phyloP scores from a whole-genome alignment of 2,113 vertebrate species.

The Herpailurus yagouaroundi region DNA sequence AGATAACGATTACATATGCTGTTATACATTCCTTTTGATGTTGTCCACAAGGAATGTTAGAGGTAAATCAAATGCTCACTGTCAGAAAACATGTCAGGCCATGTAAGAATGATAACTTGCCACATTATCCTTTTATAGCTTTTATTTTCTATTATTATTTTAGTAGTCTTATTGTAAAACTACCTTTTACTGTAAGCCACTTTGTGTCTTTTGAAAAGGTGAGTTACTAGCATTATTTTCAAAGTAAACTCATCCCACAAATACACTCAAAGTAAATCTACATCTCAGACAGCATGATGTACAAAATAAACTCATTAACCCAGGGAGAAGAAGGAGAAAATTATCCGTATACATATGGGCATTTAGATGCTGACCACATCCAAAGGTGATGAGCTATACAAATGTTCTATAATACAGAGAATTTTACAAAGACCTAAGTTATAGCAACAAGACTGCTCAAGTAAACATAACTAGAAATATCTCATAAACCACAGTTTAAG shows the following conservation, averaged over 20 bases:
- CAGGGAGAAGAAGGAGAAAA: background rate
- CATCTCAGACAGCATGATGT: background rate
- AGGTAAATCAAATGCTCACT: background rate
- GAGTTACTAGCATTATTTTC: background rate
- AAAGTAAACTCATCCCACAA: background rate
- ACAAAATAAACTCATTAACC: background rate
- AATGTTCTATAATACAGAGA: background rate
- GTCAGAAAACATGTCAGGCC: background rate
- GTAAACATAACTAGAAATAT: slow-evolving; percentile 58
- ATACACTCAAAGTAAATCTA: background rate
- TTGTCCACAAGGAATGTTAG: background rate
- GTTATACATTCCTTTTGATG: background rate
- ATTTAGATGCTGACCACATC: background rate
- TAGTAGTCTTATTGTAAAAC: background rate
- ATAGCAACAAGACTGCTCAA: slow-evolving; percentile 38
- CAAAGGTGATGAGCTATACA: background rate
- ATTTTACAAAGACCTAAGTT: slow-evolving; percentile 55
- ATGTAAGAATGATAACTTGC: background rate
- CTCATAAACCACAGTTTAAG: slow-evolving; percentile 64
- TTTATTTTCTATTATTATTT: background rate
- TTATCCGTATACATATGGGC: background rate
- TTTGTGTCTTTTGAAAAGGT: background rate
- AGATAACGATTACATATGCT: background rate
- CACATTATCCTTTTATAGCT: background rate
- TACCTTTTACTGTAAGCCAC: background rate